Evolutionary conservation across 2,888 invertebrate species (phyloP).

Genomic region (Pimpla rufipes): DNA sequence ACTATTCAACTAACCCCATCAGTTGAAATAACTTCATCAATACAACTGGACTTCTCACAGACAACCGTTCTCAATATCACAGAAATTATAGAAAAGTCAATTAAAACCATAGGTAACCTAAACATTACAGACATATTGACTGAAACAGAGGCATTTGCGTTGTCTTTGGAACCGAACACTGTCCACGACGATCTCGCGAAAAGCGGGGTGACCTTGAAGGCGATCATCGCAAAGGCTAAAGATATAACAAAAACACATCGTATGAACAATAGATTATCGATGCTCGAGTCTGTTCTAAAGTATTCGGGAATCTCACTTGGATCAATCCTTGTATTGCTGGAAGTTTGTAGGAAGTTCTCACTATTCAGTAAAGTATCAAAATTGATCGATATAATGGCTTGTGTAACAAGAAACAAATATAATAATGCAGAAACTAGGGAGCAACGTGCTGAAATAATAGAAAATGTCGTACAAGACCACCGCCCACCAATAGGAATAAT

Average conservation of each 20-base stretch:
- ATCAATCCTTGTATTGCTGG: too few species aligned
- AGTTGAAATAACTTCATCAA: slow-evolving; percentile 12
- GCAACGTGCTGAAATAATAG: too few species aligned
- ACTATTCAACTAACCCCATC: slow-evolving; percentile 11
- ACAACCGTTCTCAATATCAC: slow-evolving; percentile 20
- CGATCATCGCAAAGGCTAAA: slow-evolving; percentile 45
- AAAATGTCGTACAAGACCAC: too few species aligned
- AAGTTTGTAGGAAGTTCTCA: too few species aligned
- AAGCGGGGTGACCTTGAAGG: slow-evolving; percentile 39
- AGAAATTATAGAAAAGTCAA: slow-evolving; percentile 16
- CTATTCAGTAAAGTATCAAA: too few species aligned
- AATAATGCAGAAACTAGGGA: too few species aligned
- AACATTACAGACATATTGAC: slow-evolving; percentile 36
- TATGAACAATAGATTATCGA: slow-evolving; percentile 5
- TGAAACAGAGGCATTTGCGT: slow-evolving; percentile 23
- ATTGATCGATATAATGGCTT: too few species aligned
- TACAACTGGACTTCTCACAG: slow-evolving; percentile 4
- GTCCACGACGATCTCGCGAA: slow-evolving; percentile 28
- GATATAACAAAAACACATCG: slow-evolving; percentile 30
- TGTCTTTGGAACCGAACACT: neutral
- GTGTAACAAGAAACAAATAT: too few species aligned
- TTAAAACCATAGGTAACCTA: neutral
- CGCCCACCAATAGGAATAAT: too few species aligned
- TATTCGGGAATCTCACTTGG: slow-evolving; percentile 18
- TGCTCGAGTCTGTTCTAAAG: slow-evolving; percentile 8